Evolutionary conservation across 2,797 vertebrate genomes (phyloP).

Genomic region (Acanthurus leucopareius): DNA sequence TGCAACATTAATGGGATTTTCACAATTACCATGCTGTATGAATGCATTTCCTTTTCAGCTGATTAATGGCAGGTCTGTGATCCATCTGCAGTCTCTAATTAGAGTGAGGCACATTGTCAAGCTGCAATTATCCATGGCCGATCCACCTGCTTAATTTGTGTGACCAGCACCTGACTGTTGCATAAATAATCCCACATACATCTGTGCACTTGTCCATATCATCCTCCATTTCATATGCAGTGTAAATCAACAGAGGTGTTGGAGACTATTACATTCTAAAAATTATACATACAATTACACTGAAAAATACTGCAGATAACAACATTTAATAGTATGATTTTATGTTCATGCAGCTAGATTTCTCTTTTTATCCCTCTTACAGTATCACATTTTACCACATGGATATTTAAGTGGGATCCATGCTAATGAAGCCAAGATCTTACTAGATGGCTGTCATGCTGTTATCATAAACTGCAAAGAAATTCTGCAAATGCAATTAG

Average conservation of each 20-base stretch:
- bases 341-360: slow-evolving; percentile 28
- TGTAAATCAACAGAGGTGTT: background rate
- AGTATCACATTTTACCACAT: slow-evolving; percentile 32
- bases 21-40: background rate
- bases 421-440: slow-evolving; percentile 29
- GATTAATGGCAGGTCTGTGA: slow-evolving; percentile 22
- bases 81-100: slow-evolving; percentile 42
- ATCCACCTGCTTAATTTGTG: slow-evolving; percentile 5
- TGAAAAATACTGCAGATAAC: too few relatives aligned
- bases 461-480: slow-evolving; percentile 38
- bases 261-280: background rate
- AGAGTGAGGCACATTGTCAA: slow-evolving; percentile 35
- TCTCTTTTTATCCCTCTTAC: background rate
- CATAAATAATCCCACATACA: background rate
- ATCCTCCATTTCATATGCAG: background rate
- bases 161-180: background rate
- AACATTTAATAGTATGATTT: slow-evolving; percentile 9
- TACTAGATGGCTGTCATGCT: slow-evolving; percentile 7
- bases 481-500: slow-evolving; percentile 56
- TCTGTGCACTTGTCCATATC: background rate
- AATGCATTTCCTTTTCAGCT: slow-evolving; percentile 10
- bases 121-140: slow-evolving; percentile 19
- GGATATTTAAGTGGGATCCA: slow-evolving; percentile 28
- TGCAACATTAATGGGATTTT: slow-evolving; percentile 15
- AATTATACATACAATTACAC: background rate